phyloP scores from a whole-genome alignment of 1,140 invertebrate genomes.

The Goniozus legneri region DNA sequence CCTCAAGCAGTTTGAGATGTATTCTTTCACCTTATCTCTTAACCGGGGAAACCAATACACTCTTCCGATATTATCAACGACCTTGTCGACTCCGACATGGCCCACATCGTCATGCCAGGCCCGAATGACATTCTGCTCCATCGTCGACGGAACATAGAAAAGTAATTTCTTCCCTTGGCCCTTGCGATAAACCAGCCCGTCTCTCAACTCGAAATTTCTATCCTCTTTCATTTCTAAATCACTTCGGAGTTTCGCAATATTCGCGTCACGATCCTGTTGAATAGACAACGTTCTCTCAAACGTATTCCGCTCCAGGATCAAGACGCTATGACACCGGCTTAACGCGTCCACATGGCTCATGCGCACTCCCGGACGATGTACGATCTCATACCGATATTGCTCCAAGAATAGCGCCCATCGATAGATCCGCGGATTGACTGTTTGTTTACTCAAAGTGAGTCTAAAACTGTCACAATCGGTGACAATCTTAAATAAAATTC shows the following conservation, averaged over 20 bases:
- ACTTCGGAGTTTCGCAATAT: background rate
- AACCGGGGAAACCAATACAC: conserved; percentile 1
- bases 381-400: background rate
- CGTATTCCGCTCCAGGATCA: background rate
- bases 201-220: background rate
- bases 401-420: conserved; percentile 2
- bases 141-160: background rate
- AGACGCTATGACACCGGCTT: background rate
- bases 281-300: conserved; percentile 1
- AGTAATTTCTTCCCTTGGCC: background rate
- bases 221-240: background rate
- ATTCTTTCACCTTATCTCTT: background rate
- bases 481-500: too few species aligned
- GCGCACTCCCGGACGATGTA: background rate
- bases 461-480: too few species aligned
- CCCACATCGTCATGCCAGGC: background rate
- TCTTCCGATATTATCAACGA: background rate
- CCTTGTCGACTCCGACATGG: background rate
- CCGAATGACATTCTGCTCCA: conserved; percentile 3
- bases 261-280: background rate
- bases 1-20: background rate
- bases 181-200: background rate
- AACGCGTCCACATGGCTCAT: background rate
- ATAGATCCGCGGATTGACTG: background rate
- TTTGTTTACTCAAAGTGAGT: background rate